These are phyloP conservation scores for Ganaspis brasiliensis DNA, from an alignment of 2,888 invertebrate species.

Conservation along the genomic window DNA sequence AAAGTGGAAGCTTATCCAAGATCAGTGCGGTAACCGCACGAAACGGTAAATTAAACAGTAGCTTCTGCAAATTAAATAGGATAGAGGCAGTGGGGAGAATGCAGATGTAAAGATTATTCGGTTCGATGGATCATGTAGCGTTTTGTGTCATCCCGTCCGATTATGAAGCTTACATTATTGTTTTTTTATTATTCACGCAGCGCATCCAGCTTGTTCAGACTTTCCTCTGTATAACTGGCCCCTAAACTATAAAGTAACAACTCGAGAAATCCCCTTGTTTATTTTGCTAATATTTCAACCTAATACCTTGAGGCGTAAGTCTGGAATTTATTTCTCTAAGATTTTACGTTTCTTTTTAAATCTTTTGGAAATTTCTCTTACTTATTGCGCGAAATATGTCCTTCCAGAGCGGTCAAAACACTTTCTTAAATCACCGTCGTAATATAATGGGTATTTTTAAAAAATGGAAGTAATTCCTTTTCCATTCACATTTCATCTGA, in stretches of 20 bases:
- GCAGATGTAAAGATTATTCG: constrained; percentile 40
- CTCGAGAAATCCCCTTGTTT: constrained; percentile 25
- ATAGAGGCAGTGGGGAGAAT: constrained; percentile 19
- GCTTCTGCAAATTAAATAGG: constrained; percentile 42
- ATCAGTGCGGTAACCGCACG: constrained; percentile 41
- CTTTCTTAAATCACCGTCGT: neutral
- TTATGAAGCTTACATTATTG: constrained; percentile 25
- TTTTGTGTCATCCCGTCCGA: constrained; percentile 24
- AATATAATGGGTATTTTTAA: too few relatives aligned
- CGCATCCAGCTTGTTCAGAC: neutral
- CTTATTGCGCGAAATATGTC: neutral
- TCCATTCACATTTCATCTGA: too few relatives aligned
- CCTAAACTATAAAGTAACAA: constrained; percentile 34
- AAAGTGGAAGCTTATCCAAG: constrained; percentile 57
- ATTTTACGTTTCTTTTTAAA: constrained; percentile 12
- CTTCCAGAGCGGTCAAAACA: neutral
- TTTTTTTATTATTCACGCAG: constrained; percentile 7
- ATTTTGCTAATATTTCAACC: constrained; percentile 31
- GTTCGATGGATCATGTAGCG: constrained; percentile 16
- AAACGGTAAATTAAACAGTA: constrained; percentile 29
- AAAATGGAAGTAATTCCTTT: too few relatives aligned
- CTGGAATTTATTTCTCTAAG: constrained; percentile 31
- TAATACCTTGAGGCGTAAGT: constrained; percentile 6
- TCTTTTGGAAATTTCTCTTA: constrained; percentile 9
- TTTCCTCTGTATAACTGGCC: neutral